Base-by-base conservation (phyloP, 2,113 vertebrate genomes). In the Dolichallabes microphthalmus region DNA sequence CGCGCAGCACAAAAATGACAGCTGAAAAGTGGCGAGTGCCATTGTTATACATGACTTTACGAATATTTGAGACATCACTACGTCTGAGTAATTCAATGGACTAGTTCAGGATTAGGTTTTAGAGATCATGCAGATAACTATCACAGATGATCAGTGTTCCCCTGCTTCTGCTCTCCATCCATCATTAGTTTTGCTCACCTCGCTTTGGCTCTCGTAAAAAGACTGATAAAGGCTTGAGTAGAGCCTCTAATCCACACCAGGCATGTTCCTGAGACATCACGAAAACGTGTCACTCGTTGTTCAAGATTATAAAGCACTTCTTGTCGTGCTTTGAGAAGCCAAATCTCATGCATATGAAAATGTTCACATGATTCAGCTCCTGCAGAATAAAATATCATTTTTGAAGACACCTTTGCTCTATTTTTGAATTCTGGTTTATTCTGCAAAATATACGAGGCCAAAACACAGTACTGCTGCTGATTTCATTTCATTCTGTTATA, bases 131-230 rank as follows among this genome's bases (percentile, higher is more conserved):
- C 17, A 9, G 6, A 68, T 30, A 15, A 82, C 27, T 2, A 45
- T 13, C 13, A 71, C 20, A 60, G 11, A 20, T 53, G 32, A 58
- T 55, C 27, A 22, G 39, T 57, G 81, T 50, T 13, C 19, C 30
- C 52, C 11, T 84, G 20, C 15, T 52, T 19, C 57, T 39, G 53
- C 53, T 57, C 66, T 17, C 35, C 50, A 58, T 55, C 58, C 39
- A 76, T 53, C 39, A 76, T 84, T 63, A 64, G 71, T 20, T 76
- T 30, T 50, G 13, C 82, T 60, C 71, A 76, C 53, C 71, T 32
- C 2, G 60, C 60, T 7, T 77, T n/a, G 14, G n/a, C 45, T 76
- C 57, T 61, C 1, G 20, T 30, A 53, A 50, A 57, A 83, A n/a
- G 1, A 35, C 82, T 61, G 11, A 27, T 75, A 61, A 58, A 60